Evolutionary conservation across 2,797 vertebrate species (phyloP), one percentile per base, ranked within the genome.

Genomic region (Oryzias sinensis): DNA sequence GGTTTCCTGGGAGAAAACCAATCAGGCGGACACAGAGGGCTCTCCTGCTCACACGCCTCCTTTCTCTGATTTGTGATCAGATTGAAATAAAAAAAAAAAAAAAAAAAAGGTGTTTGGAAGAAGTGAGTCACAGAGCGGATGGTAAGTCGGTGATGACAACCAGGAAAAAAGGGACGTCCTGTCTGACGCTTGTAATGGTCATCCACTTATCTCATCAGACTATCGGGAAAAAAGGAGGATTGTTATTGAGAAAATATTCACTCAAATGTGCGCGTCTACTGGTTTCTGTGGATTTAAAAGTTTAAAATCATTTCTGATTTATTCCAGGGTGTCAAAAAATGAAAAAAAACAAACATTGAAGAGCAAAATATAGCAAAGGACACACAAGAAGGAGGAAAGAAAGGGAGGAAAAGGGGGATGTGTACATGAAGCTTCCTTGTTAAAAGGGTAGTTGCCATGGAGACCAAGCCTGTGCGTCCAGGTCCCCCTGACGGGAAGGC

Each of bases 381-480:
- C 4, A 49, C 43, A 1, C 5, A 46, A 61, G 48, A 33, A 11
- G 42, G 62, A 41, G n/a, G 25, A 22, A 20, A 37, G 46, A 53
- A 47, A 18, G 41, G 45, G 20, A 47, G 6, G 4, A 56, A 71
- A 65, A 49, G 13, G 27, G 59, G 70, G 49, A 53, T 77, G 70
- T 77, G 77, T 73, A 80, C 68, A 68, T n/a, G 48, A 70, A 59
- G 61, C 59, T 53, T 57, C 69, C 50, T 72, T 70, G 76, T 43
- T 74, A 65, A 81, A 72, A 75, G 77, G 66, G 69, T 56, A 81
- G 90, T 91, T 88, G 65, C 86, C 66, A 90, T 92, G 84, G 78
- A 50, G 55, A 91, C 74, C 74, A 45, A 50, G 45, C 65, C 69
- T 42, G 5, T 68, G 85, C 83, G 72, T 90, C 87, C 83, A 72